These are phyloP conservation scores for Lissonota sp. DNA, from an alignment of 2,888 invertebrate genomes.

Conservation along the genomic window DNA sequence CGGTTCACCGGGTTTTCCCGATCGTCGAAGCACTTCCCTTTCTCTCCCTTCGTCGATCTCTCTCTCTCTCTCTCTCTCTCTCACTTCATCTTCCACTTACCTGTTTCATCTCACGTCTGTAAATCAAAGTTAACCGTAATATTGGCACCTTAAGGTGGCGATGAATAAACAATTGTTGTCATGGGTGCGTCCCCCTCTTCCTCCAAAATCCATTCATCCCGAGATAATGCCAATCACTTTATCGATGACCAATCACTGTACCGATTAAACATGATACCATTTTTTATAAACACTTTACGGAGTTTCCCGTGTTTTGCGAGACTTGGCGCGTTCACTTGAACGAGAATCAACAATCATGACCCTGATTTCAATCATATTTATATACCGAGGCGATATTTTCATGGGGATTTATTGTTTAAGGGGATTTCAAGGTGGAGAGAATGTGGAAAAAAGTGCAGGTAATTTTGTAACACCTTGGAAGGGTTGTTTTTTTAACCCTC, in stretches of 20 bases:
- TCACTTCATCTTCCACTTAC: not conserved
- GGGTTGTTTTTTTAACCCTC: no score
- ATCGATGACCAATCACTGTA: constrained; percentile 4
- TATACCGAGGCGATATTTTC: no score
- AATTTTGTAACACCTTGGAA: no score
- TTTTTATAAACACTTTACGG: not conserved
- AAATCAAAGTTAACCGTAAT: no score
- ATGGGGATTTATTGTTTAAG: no score
- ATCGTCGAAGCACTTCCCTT: constrained; percentile 42
- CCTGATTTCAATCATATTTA: constrained; percentile 15
- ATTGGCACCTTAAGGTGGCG: not conserved
- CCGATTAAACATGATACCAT: not conserved
- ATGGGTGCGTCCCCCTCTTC: not conserved
- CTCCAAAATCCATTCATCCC: no score
- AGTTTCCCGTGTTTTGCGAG: constrained; percentile 22
- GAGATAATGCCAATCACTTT: constrained; percentile 1
- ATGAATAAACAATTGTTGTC: constrained; percentile 4
- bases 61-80: constrained; percentile 4
- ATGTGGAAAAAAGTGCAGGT: no score
- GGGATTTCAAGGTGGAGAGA: no score
- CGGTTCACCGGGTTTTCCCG: constrained; percentile 62
- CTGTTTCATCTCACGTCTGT: not conserved
- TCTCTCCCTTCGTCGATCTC: no score
- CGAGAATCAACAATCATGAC: constrained; percentile 32
- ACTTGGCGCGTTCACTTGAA: constrained; percentile 13